Percentiles rank a stretch among this genome's conserved stretches.
Evolutionary conservation across 30 jellyfish, hydroid and myxozoan genomes (phyloP).

Genomic region (Phacellophora camtschatica): DNA sequence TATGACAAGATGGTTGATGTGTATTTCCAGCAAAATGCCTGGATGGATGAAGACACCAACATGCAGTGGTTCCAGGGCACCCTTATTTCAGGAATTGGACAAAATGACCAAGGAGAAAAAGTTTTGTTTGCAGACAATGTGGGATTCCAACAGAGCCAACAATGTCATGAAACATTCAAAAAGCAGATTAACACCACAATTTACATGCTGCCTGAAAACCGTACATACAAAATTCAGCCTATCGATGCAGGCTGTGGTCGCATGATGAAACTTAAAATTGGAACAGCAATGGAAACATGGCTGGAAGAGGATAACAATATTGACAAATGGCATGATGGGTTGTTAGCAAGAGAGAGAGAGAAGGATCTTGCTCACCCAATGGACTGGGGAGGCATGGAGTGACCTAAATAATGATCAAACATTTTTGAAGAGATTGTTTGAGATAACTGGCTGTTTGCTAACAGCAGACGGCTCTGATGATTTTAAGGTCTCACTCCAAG

Average conservation of each 20-base stretch:
- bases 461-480: slow-evolving; percentile 39
- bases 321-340: slow-evolving; percentile 24
- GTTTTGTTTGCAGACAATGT: slow-evolving; percentile 54
- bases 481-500: slow-evolving; percentile 11
- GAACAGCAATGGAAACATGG: slow-evolving; percentile 29
- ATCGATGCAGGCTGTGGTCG: slow-evolving; percentile 51
- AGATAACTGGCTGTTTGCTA: slow-evolving; percentile 20
- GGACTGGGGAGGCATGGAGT: slow-evolving; percentile 24
- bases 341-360: slow-evolving; percentile 1
- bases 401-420: background rate
- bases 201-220: slow-evolving; percentile 21
- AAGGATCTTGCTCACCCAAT: slow-evolving; percentile 17
- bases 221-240: slow-evolving; percentile 25
- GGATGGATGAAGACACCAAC: slow-evolving; percentile 23
- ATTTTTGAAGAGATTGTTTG: background rate
- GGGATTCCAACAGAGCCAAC: background rate
- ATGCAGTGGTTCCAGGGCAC: slow-evolving; percentile 3
- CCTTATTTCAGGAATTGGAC: slow-evolving; percentile 12
- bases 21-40: slow-evolving; percentile 37
- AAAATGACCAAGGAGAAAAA: background rate
- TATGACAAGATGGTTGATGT: slow-evolving; percentile 15
- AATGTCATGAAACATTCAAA: slow-evolving; percentile 37
- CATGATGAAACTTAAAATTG: slow-evolving; percentile 11
- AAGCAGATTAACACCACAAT: slow-evolving; percentile 5
- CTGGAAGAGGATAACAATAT: slow-evolving; percentile 21